Evolutionary conservation across 2,888 invertebrate species (phyloP).

Genomic region (Melinaea marsaeus): DNA sequence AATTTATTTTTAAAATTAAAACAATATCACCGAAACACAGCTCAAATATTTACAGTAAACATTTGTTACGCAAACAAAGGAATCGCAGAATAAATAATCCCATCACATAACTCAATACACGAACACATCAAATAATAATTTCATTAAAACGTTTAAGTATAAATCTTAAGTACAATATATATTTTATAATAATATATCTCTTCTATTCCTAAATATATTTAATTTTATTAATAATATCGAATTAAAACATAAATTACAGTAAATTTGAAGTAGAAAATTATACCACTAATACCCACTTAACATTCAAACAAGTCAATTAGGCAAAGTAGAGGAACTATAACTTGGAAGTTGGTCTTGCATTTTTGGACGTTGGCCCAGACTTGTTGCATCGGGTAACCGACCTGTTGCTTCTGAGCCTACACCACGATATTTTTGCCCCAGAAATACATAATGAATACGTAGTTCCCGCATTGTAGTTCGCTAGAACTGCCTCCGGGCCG

Average conservation of each 20-base stretch:
- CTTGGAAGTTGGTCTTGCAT: constrained; percentile 65
- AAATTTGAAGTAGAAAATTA: constrained; percentile 16
- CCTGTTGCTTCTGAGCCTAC: constrained; percentile 67
- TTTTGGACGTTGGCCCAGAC: constrained; percentile 77
- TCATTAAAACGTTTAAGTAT: not conserved
- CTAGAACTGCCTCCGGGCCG: constrained; percentile 39
- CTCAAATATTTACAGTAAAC: constrained; percentile 29
- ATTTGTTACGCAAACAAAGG: constrained; percentile 38
- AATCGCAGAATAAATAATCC: constrained; percentile 34
- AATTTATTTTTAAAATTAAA: constrained; percentile 26
- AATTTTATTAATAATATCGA: no score
- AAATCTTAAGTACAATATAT: no score
- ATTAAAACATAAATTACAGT: no score
- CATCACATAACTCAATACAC: constrained; percentile 42
- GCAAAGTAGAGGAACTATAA: constrained; percentile 30
- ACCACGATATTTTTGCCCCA: constrained; percentile 65
- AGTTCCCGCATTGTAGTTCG: constrained; percentile 60
- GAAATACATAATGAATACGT: constrained; percentile 76
- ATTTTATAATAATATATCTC: no score
- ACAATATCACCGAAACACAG: constrained; percentile 24
- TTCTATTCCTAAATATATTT: no score
- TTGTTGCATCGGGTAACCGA: constrained; percentile 69
- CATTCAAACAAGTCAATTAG: constrained; percentile 41
- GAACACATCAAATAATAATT: constrained; percentile 38
- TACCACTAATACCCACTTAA: constrained; percentile 39